A percentile compares a stretch with the other conserved stretches of the same genome.
phyloP scores from a whole-genome alignment of 2,113 vertebrate species.

The Bathybates hornii region DNA sequence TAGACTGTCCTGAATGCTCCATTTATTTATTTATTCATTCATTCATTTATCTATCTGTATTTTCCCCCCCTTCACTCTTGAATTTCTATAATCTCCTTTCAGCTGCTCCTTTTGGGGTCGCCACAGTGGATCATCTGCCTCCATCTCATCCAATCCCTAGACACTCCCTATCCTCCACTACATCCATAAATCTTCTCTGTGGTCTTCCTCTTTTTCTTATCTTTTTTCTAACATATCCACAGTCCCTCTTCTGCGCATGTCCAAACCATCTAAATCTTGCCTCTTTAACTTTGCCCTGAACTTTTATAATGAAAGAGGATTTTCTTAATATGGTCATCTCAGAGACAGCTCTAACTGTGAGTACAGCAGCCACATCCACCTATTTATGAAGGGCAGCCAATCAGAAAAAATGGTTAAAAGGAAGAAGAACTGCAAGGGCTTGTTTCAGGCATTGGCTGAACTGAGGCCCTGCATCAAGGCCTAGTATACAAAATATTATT shows the following conservation, averaged over 20 bases:
- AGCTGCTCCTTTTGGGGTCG: not conserved
- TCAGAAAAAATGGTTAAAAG: not conserved
- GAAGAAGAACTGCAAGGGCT: not conserved
- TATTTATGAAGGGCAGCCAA: not conserved
- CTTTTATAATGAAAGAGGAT: not conserved
- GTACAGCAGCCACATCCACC: not conserved
- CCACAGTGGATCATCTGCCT: not conserved
- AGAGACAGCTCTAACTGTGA: not conserved
- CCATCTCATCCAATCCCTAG: not conserved
- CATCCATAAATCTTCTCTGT: not conserved
- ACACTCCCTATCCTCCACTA: not conserved
- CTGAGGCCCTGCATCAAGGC: not conserved
- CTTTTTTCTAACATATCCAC: not conserved
- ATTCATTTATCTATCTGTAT: not conserved
- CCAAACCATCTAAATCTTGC: not conserved
- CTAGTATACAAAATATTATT: not conserved
- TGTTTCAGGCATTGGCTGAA: not conserved
- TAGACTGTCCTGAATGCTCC: not conserved
- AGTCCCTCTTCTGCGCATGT: not conserved
- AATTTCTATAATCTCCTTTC: not conserved
- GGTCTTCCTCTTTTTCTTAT: not conserved
- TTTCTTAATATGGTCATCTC: not conserved
- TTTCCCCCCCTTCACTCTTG: not conserved
- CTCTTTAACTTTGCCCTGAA: not conserved
- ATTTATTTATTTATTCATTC: accelerated